Percentiles rank a stretch among this genome's conserved stretches.
phyloP scores from a whole-genome alignment of 1,140 invertebrate species.

The Eumeta japonica region DNA sequence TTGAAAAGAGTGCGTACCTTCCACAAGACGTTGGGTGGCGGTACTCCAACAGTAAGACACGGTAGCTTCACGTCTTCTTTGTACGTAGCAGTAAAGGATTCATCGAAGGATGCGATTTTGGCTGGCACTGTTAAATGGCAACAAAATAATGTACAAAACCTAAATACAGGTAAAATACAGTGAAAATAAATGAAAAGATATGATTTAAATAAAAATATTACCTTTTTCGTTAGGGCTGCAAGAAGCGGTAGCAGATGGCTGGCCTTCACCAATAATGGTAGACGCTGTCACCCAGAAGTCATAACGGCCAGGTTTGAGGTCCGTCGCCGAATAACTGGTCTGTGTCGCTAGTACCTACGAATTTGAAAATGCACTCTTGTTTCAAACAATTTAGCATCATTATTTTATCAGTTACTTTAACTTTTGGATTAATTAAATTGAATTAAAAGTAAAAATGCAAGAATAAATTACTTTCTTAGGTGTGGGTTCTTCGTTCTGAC shows the following conservation, averaged over 20 bases:
- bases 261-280: constrained; percentile 89
- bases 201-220: constrained; percentile 24
- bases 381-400: background rate
- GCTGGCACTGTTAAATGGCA: constrained; percentile 83
- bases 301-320: constrained; percentile 80
- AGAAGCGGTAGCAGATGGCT: constrained; percentile 80
- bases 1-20: constrained; percentile 63
- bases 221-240: constrained; percentile 80
- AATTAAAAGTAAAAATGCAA: background rate
- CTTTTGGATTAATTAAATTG: no score
- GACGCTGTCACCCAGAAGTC: constrained; percentile 95
- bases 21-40: constrained; percentile 85
- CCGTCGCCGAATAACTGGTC: constrained; percentile 81
- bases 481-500: constrained; percentile 68
- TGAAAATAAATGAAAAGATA: background rate
- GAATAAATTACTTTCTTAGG: constrained; percentile 66
- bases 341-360: constrained; percentile 59
- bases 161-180: constrained; percentile 10
- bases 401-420: background rate
- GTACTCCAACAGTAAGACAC: constrained; percentile 87
- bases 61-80: constrained; percentile 89
- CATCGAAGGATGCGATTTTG: constrained; percentile 89
- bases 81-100: constrained; percentile 84
- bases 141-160: constrained; percentile 14
- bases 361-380: constrained; percentile 1